phyloP scores from a whole-genome alignment of 2,888 invertebrate genomes.

The Heliconius hortense region DNA sequence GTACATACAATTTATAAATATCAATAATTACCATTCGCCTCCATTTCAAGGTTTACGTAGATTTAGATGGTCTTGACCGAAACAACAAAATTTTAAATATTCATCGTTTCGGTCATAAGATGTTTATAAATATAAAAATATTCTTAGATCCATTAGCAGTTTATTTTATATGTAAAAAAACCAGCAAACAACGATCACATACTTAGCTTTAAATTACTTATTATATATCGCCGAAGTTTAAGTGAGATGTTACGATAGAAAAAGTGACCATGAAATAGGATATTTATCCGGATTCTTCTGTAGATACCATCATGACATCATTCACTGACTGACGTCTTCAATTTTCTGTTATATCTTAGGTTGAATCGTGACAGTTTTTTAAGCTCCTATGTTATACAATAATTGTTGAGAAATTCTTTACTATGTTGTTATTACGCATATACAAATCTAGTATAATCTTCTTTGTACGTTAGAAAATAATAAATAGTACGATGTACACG shows the following conservation, averaged over 20 bases:
- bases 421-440: not conserved
- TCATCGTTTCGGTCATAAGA: not conserved
- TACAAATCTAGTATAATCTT: not conserved
- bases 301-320: conserved; percentile 65
- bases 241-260: conserved; percentile 64
- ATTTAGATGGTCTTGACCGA: conserved; percentile 42
- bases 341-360: conserved; percentile 57
- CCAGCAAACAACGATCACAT: not conserved
- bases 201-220: not conserved
- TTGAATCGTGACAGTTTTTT: conserved; percentile 18
- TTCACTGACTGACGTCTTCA: conserved; percentile 60
- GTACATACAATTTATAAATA: conserved; percentile 37
- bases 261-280: conserved; percentile 74
- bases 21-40: conserved; percentile 41
- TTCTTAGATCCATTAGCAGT: not conserved
- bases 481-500: conserved; percentile 19
- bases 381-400: not conserved
- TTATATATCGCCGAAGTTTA: conserved; percentile 37
- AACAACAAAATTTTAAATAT: conserved; percentile 20
- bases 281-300: conserved; percentile 74
- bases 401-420: not conserved
- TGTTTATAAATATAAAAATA: not conserved
- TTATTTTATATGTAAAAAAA: not conserved
- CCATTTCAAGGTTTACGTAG: conserved; percentile 42
- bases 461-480: not conserved